Percentiles rank a stretch among this genome's conserved stretches.
phyloP scores from a whole-genome alignment of 2,797 vertebrate species.

The Lepilemur septentrionalis region DNA sequence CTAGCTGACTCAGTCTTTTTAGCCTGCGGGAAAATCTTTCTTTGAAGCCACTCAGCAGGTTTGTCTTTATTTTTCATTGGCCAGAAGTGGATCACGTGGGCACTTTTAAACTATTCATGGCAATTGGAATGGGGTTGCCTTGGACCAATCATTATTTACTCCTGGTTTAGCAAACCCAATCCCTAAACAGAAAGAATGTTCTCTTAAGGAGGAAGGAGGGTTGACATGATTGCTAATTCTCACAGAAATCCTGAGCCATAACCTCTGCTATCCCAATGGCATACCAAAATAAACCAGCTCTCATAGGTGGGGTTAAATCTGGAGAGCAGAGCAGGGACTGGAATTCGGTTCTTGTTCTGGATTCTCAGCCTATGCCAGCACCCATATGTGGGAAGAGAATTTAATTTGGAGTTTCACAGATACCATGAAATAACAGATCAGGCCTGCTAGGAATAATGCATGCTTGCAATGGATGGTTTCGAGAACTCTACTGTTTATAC shows the following conservation, averaged over 20 bases:
- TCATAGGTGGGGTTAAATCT: background rate
- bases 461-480: background rate
- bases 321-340: background rate
- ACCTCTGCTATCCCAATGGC: background rate
- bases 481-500: background rate
- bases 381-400: background rate
- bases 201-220: background rate
- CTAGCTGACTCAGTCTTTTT: background rate
- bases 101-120: background rate
- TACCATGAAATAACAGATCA: background rate
- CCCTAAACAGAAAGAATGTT: background rate
- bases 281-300: background rate
- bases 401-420: background rate
- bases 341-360: background rate
- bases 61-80: background rate
- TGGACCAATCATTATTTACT: background rate
- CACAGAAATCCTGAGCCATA: background rate
- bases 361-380: background rate
- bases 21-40: background rate
- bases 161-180: background rate
- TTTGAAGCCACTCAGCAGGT: background rate
- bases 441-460: background rate
- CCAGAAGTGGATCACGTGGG: background rate
- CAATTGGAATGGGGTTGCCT: background rate
- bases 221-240: background rate